A percentile compares a stretch with the other conserved stretches of the same genome.
Conservation (phyloP, 2,888 invertebrate genomes). For the Ellobium chinense region DNA sequence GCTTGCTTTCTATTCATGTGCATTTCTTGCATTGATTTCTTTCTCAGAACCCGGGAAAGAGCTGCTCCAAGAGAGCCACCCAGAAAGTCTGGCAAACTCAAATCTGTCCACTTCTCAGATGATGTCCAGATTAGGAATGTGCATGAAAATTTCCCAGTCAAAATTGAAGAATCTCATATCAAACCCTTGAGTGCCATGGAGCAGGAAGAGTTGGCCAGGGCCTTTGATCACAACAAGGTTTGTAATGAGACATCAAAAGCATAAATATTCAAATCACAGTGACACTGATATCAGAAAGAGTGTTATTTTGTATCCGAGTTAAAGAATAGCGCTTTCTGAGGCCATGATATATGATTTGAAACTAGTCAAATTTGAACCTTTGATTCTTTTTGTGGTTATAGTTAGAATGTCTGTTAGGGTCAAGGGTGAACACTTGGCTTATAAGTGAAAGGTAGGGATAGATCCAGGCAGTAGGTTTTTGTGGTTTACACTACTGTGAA, state of each 20-base stretch:
- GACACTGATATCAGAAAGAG: too few relatives aligned
- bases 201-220: neutral
- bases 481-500: too few relatives aligned
- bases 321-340: too few relatives aligned
- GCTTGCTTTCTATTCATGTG: neutral
- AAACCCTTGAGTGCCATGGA: neutral
- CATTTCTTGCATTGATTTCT: neutral
- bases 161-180: conserved; percentile 14
- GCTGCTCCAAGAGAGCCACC: neutral
- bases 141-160: conserved; percentile 35
- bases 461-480: too few relatives aligned
- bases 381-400: too few relatives aligned
- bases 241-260: neutral
- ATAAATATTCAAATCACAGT: too few relatives aligned
- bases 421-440: too few relatives aligned
- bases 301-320: too few relatives aligned
- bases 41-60: conserved; percentile 25
- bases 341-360: too few relatives aligned
- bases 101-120: conserved; percentile 42
- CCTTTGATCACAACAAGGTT: conserved; percentile 32
- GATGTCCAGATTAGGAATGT: conserved; percentile 36
- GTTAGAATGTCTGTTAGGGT: too few relatives aligned
- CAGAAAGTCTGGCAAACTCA: conserved; percentile 11
- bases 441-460: too few relatives aligned
- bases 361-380: too few relatives aligned